phyloP scores from a whole-genome alignment of 2,797 vertebrate genomes.

The Centropyge bicolor region DNA sequence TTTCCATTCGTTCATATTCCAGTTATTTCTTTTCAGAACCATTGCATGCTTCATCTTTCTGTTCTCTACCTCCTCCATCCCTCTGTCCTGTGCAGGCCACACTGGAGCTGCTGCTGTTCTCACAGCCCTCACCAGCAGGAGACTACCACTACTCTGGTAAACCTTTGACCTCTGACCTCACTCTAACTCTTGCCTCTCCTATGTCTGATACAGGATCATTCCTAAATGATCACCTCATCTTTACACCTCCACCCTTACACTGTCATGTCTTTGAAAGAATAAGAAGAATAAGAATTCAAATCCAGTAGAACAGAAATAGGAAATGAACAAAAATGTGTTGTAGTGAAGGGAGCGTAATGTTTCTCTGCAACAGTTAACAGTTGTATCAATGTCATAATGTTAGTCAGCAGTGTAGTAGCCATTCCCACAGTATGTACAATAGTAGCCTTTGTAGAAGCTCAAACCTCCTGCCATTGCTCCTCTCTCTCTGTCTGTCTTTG shows the following conservation, averaged over 20 bases:
- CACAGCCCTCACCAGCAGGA: conserved; percentile 71
- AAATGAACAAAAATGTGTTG: not conserved
- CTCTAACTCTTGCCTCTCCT: not conserved
- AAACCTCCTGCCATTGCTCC: conserved; percentile 15
- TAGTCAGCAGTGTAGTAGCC: conserved; percentile 22
- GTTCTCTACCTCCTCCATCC: conserved; percentile 22
- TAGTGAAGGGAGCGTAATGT: not conserved
- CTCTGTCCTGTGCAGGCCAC: conserved; percentile 75
- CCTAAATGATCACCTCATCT: not conserved
- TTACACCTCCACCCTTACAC: not conserved
- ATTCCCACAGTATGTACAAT: conserved; percentile 39
- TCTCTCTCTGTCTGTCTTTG: not conserved
- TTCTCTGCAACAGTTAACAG: not conserved
- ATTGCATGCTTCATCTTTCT: conserved; percentile 45
- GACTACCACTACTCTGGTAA: conserved; percentile 89
- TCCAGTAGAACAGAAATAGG: not conserved
- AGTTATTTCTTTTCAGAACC: conserved; percentile 16
- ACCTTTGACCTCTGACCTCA: conserved; percentile 49
- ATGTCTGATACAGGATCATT: not conserved
- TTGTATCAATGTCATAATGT: conserved; percentile 1
- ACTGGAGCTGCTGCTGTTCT: conserved; percentile 85
- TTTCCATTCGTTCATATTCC: not conserved
- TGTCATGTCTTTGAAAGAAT: not conserved
- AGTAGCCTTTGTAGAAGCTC: conserved; percentile 52
- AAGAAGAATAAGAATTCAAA: too few relatives aligned